Evolutionary conservation across 1,140 invertebrate species (phyloP), one percentile per base, ranked within the genome.

Genomic region (Caenorhabditis tropicalis): DNA sequence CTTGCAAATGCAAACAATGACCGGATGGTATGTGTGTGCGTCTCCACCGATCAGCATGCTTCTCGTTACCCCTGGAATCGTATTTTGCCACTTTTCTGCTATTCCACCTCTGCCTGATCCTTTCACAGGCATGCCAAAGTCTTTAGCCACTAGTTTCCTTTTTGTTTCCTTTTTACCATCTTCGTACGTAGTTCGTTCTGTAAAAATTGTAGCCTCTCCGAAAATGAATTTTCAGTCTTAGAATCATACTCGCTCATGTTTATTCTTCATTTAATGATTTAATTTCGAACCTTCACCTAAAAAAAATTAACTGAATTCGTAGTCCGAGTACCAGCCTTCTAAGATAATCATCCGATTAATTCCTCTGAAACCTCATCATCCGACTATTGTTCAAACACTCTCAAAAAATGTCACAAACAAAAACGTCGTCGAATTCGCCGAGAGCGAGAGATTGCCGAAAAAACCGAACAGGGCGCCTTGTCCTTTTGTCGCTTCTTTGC

Each of bases 61-160:
- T 74, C 65, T 74, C 33, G 36, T 21, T 29, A 74, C 27, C 65
- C n/a, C 65, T 74, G 65, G 65, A 74, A 74, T 74, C 65, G 65
- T 74, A 74, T 74, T 74, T 74, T 74, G 65, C 65, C 65, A 74
- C 65, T 74, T 74, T 74, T 74, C 65, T 74, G 65, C 65, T 74
- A 74, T 74, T 74, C 36, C 65, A 74, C 65, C 36, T 43, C 21
- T 74, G 29, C 29, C 31, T 65, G 65, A 74, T 74, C 65, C 65
- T 74, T 74, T 74, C 65, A 74, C 65, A 74, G 65, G 43, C 65
- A 74, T 74, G 65, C 65, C 65, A 74, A 74, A 43, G 65, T 39
- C 65, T 21, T 43, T 74, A 39, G 36, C 15, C 65, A 74, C 65
- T 74, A 46, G 65, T 74, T 74, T 65, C 58, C 31, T 33, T 33